A percentile compares a stretch with the other conserved stretches of the same genome.
phyloP scores from a whole-genome alignment of 2,888 invertebrate species.

The Brachyopa scutellaris region DNA sequence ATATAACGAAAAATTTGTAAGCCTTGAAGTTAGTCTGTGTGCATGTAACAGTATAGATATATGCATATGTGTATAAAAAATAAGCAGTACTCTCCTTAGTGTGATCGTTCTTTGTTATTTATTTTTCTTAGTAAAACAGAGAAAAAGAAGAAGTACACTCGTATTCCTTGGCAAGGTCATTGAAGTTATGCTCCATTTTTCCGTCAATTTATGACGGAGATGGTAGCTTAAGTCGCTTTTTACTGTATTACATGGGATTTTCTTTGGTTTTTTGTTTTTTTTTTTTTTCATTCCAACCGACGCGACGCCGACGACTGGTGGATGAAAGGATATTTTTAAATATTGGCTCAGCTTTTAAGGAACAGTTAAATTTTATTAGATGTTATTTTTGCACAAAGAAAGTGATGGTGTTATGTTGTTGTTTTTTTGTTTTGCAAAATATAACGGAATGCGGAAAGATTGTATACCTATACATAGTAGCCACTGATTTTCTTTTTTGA shows the following conservation, averaged over 20 bases:
- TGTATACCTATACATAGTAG: too few species aligned
- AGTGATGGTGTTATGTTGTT: too few species aligned
- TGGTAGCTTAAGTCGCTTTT: conserved; percentile 21
- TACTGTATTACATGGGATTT: conserved; percentile 3
- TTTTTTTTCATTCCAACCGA: too few species aligned
- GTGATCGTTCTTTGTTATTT: neutral
- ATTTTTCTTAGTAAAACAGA: neutral
- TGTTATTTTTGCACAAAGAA: neutral
- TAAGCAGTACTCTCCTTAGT: neutral
- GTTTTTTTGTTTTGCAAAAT: neutral
- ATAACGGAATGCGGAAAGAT: too few species aligned
- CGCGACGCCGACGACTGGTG: neutral
- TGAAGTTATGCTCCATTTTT: conserved; percentile 3
- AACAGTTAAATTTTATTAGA: conserved; percentile 9
- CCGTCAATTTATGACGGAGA: conserved; percentile 13
- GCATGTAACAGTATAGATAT: neutral
- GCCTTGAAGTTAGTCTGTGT: conserved; percentile 2
- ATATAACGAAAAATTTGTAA: conserved; percentile 30
- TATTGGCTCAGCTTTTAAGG: conserved; percentile 24
- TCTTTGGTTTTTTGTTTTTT: too few species aligned
- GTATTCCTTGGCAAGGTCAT: conserved; percentile 18
- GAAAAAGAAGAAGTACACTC: neutral
- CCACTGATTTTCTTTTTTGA: too few species aligned
- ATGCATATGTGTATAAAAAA: too few species aligned
- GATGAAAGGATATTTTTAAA: conserved; percentile 27